phyloP scores from a whole-genome alignment of 2,888 invertebrate species.

The Drosophila tripunctata region DNA sequence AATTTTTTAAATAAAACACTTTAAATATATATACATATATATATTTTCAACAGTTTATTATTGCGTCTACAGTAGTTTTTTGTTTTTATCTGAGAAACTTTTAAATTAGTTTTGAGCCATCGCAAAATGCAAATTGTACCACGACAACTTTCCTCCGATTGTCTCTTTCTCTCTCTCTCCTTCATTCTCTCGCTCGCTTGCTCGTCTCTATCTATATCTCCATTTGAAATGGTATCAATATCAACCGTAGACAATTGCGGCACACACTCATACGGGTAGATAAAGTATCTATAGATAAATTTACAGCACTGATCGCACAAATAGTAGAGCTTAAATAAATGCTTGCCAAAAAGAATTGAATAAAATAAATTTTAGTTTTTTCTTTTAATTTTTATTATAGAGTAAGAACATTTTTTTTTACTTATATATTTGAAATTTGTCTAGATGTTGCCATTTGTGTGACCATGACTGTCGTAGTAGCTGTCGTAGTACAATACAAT shows the following conservation, averaged over 20 bases:
- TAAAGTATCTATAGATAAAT: slow-evolving; percentile 10
- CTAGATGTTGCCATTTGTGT: neutral
- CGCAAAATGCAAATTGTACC: slow-evolving; percentile 6
- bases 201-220: slow-evolving; percentile 12
- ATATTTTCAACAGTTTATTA: slow-evolving; percentile 20
- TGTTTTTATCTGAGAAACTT: neutral
- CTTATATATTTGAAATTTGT: neutral
- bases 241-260: slow-evolving; percentile 56
- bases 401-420: too few species aligned
- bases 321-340: neutral
- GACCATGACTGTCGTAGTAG: slow-evolving; percentile 2
- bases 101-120: slow-evolving; percentile 12
- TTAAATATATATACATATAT: too few species aligned
- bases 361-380: neutral
- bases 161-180: neutral
- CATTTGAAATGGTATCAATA: slow-evolving; percentile 55
- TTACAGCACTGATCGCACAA: slow-evolving; percentile 4
- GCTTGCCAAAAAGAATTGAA: neutral
- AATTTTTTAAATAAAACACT: neutral
- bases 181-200: slow-evolving; percentile 18
- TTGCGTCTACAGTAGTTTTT: slow-evolving; percentile 9
- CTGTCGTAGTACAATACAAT: slow-evolving; percentile 25
- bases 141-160: slow-evolving; percentile 11
- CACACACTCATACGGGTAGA: slow-evolving; percentile 10
- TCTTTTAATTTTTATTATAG: neutral